A percentile compares a stretch with the other conserved stretches of the same genome.
These are phyloP conservation scores for Lasioglossum baleicum DNA, from an alignment of 1,140 invertebrate genomes.

Conservation along the genomic window DNA sequence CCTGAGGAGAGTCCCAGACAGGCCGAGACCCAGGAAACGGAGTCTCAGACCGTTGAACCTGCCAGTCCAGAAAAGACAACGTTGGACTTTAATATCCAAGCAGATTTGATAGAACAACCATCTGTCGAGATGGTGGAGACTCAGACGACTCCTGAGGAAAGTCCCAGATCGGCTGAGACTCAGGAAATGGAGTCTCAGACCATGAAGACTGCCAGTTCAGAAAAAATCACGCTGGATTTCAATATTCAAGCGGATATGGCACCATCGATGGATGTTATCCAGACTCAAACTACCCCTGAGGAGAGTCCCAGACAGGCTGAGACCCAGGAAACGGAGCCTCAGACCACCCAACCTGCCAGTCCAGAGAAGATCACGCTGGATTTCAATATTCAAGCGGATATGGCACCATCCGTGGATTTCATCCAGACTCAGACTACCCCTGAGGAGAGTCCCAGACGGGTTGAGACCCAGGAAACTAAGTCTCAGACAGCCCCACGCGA, in stretches of 20 bases:
- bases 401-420: slow-evolving; percentile 34
- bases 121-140: slow-evolving; percentile 54
- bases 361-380: slow-evolving; percentile 27
- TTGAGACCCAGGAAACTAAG: slow-evolving; percentile 58
- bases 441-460: slow-evolving; percentile 49
- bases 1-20: slow-evolving; percentile 57
- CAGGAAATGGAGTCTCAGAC: slow-evolving; percentile 70
- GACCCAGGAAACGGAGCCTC: slow-evolving; percentile 57
- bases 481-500: slow-evolving; percentile 63
- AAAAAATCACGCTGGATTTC: slow-evolving; percentile 32
- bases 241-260: slow-evolving; percentile 55
- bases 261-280: slow-evolving; percentile 36
- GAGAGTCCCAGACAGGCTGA: slow-evolving; percentile 55
- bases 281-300: slow-evolving; percentile 65
- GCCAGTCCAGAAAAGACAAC: slow-evolving; percentile 13
- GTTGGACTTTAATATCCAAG: slow-evolving; percentile 55
- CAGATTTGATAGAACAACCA: slow-evolving; percentile 42
- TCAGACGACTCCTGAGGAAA: slow-evolving; percentile 64
- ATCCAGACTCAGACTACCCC: slow-evolving; percentile 67
- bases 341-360: no score
- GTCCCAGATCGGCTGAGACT: slow-evolving; percentile 41
- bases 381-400: slow-evolving; percentile 57
- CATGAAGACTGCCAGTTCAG: slow-evolving; percentile 40
- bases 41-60: slow-evolving; percentile 18
- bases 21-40: slow-evolving; percentile 54